Conservation (phyloP, 1,140 invertebrate genomes). For the Dysdera silvatica region DNA sequence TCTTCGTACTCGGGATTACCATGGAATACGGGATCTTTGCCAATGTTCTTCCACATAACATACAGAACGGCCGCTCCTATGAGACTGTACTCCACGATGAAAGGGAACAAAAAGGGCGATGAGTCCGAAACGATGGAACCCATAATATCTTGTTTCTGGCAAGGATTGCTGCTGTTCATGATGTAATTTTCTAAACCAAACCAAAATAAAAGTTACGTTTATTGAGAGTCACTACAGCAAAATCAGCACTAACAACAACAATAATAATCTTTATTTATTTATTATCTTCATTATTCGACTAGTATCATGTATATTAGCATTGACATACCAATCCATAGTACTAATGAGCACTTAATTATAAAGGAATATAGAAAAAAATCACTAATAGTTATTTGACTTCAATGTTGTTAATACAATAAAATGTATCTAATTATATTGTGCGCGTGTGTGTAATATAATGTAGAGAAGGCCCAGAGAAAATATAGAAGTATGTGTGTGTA, state of each 20-base stretch:
- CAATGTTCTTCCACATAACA: constrained; percentile 93
- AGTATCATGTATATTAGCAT: too few relatives aligned
- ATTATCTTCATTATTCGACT: too few relatives aligned
- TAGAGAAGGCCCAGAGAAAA: too few relatives aligned
- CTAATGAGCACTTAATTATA: neutral
- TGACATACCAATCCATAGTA: neutral
- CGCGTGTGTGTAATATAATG: too few relatives aligned
- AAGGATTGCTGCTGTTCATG: constrained; percentile 32
- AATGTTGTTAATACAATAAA: too few relatives aligned
- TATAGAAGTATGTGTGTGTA: too few relatives aligned
- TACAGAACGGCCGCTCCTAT: constrained; percentile 88
- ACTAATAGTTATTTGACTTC: neutral
- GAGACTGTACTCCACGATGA: constrained; percentile 93
- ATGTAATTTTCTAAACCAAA: constrained; percentile 25
- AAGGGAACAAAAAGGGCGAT: constrained; percentile 86
- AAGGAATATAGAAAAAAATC: neutral
- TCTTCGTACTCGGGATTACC: neutral
- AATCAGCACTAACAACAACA: neutral
- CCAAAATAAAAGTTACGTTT: neutral
- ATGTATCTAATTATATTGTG: too few relatives aligned
- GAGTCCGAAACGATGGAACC: constrained; percentile 68
- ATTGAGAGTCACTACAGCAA: neutral
- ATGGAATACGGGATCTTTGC: constrained; percentile 30
- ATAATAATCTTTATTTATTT: too few relatives aligned
- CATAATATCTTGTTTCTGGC: constrained; percentile 37